Evolutionary conservation across 1,140 invertebrate species (phyloP).

Genomic region (Apis dorsata): DNA sequence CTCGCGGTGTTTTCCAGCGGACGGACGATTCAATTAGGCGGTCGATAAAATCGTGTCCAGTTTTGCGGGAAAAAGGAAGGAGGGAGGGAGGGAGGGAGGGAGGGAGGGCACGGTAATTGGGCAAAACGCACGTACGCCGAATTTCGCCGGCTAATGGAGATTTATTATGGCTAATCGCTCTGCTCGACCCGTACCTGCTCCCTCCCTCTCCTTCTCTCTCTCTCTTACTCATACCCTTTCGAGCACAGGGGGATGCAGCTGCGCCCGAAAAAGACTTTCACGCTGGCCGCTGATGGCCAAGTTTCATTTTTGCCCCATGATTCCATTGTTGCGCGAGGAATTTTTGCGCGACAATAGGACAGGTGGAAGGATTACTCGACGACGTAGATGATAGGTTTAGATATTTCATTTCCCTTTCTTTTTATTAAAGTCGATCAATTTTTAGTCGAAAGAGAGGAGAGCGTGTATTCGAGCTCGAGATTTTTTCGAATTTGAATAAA

Average conservation of each 20-base stretch:
- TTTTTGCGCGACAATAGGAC: conserved; percentile 56
- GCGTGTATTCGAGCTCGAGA: no score
- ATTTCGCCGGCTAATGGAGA: conserved; percentile 66
- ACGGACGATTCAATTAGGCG: conserved; percentile 59
- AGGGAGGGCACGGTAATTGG: conserved; percentile 54
- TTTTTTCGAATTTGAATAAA: no score
- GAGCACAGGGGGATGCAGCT: conserved; percentile 21
- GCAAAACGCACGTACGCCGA: conserved; percentile 62
- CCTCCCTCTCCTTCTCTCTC: not conserved
- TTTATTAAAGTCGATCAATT: no score
- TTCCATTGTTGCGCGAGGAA: conserved; percentile 37
- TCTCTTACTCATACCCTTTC: no score
- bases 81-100: conserved; percentile 27
- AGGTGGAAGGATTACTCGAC: conserved; percentile 52
- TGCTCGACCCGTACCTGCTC: conserved; percentile 6
- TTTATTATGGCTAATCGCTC: conserved; percentile 55
- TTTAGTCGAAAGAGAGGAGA: no score
- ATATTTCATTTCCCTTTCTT: no score
- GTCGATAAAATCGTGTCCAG: conserved; percentile 61
- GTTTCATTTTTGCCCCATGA: conserved; percentile 47
- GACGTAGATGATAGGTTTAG: not conserved
- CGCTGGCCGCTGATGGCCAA: conserved; percentile 16
- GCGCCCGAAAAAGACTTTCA: conserved; percentile 54
- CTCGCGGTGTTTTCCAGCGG: conserved; percentile 36
- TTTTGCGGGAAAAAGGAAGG: conserved; percentile 52